A percentile compares a stretch with the other conserved stretches of the same genome.
These are phyloP conservation scores for Halichondria panicea DNA, from an alignment of 37 sponge, comb jelly and placozoan species.

Conservation along the genomic window DNA sequence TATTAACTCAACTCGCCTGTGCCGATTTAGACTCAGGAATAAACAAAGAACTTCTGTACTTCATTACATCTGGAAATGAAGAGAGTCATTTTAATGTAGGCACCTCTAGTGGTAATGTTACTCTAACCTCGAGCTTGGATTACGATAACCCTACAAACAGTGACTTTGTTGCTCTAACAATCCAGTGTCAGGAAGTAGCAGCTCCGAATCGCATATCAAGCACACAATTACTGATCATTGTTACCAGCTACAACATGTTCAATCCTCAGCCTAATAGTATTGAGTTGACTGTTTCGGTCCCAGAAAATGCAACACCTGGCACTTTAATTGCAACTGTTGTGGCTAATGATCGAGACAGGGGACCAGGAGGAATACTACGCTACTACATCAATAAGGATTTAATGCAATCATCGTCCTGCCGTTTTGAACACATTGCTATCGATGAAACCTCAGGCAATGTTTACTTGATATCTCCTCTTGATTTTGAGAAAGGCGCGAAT, in stretches of 20 bases:
- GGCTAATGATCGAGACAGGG: background rate
- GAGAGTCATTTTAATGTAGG: background rate
- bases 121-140: background rate
- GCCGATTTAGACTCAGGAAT: background rate
- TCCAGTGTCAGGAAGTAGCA: background rate
- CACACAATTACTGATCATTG: background rate
- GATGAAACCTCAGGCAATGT: background rate
- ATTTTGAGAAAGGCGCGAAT: background rate
- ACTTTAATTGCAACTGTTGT: background rate
- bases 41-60: background rate
- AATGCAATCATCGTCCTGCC: background rate
- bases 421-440: background rate
- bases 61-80: background rate
- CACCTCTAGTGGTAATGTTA: background rate
- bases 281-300: background rate
- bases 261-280: background rate
- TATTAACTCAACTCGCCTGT: background rate
- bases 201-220: background rate
- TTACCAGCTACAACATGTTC: background rate
- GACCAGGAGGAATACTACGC: background rate
- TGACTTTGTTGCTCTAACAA: too few relatives aligned
- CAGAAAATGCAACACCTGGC: slow-evolving; percentile 1
- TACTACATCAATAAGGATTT: background rate
- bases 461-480: background rate
- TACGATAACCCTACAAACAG: background rate